Evolutionary conservation across 2,888 invertebrate genomes (phyloP), one percentile per base, ranked within the genome.

Genomic region (Pelosia muscerda): DNA sequence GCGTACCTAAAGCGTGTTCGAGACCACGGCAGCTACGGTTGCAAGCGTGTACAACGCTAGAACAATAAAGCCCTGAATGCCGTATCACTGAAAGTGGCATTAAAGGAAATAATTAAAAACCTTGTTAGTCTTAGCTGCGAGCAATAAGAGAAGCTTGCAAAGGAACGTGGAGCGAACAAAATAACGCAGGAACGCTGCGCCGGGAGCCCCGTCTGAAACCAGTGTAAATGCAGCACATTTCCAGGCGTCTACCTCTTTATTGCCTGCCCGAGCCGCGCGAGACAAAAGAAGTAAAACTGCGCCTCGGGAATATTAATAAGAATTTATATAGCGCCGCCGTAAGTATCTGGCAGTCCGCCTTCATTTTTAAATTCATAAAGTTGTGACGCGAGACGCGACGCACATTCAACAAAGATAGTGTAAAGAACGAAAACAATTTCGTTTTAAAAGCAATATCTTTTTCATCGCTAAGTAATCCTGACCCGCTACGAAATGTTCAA

Each of bases 101-200:
- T 90, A 93, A 92, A 93, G 92, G 90, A 92, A 93, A 94, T 94
- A 94, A 94, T 94, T 94, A 94, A 94, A 94, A 94, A 92, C 89
- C 92, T 91, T 93, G 93, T 93, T 93, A 92, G 92, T 88, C 89
- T 88, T 84, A 86, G 87, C 86, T 88, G 86, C 84, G 86, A 89
- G 93, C 89, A 92, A 92, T 92, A 91, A 91, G 88, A 89, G 86
- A 86, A 88, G 81, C 75, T 83, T 81, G 87, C 89, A 92, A 92
- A 93, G 92, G 89, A 91, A 86, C 90, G 87, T 79, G 82, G 88
- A 80, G 86, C 83, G 86, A 86, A 84, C 86, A 90, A 92, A 93
- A 93, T 91, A 92, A 91, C 92, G 84, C 87, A 86, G 83, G 78
- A 86, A 79, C 82, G 84, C 77, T 56, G 59, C 81, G 81, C 77